These are phyloP conservation scores for Dicrostonyx torquatus DNA, from an alignment of 2,797 vertebrate genomes.

Conservation along the genomic window DNA sequence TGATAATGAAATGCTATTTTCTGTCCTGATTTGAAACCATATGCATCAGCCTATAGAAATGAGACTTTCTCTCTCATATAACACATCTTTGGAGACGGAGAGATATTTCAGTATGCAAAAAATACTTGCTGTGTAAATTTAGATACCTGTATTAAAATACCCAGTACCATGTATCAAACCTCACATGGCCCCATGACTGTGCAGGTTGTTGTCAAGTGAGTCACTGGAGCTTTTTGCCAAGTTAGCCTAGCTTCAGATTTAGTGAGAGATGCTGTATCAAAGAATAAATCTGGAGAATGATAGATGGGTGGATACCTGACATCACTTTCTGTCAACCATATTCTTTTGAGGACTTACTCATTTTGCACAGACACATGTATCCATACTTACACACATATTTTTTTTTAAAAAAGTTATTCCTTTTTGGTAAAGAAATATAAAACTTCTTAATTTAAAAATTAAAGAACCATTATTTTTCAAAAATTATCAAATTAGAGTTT, in stretches of 20 bases:
- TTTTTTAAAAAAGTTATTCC: not conserved
- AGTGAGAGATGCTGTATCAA: not conserved
- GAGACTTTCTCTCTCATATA: not conserved
- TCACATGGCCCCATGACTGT: not conserved
- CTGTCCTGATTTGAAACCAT: not conserved
- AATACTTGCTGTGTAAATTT: not conserved
- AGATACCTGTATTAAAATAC: not conserved
- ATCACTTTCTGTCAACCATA: not conserved
- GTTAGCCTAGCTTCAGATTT: not conserved
- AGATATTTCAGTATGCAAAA: not conserved
- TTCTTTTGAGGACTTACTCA: too few species aligned
- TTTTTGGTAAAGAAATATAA: not conserved
- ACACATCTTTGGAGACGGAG: not conserved
- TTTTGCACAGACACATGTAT: not conserved
- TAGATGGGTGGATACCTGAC: not conserved
- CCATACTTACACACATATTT: accelerated
- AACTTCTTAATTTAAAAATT: not conserved
- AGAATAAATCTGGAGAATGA: not conserved
- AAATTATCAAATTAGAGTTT: not conserved
- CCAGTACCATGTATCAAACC: not conserved
- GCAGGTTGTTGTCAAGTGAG: not conserved
- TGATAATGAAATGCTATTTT: not conserved
- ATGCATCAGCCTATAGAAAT: not conserved
- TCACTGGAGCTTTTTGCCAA: not conserved
- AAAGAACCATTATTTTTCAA: not conserved